Evolutionary conservation across 2,797 vertebrate species (phyloP).

Genomic region (Argya squamiceps): DNA sequence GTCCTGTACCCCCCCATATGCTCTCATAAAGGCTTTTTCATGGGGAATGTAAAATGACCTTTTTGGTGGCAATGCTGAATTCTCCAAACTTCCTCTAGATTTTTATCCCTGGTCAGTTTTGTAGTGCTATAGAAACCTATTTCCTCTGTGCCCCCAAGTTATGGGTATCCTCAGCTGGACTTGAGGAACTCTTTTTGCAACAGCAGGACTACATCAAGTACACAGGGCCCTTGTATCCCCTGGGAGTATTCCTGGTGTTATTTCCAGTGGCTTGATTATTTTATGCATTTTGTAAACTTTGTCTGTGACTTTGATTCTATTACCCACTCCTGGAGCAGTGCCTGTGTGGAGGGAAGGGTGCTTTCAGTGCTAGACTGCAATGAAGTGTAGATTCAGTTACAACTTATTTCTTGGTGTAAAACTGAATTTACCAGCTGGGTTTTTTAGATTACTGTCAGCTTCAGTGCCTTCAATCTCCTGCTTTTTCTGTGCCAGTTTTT

Average conservation of each 20-base stretch:
- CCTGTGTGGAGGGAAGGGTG: neutral
- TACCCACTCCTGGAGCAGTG: neutral
- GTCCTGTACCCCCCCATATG: fast-evolving
- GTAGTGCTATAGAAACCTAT: neutral
- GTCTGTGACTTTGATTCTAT: neutral
- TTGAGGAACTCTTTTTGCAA: neutral
- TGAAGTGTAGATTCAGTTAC: neutral
- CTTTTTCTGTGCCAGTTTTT: neutral
- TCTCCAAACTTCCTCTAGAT: neutral
- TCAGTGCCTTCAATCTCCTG: neutral
- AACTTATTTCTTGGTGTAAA: neutral
- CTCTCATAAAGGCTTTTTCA: neutral
- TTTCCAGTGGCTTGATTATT: neutral
- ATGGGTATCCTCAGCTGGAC: neutral
- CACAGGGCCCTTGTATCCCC: neutral
- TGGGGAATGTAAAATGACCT: neutral
- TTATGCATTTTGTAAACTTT: neutral
- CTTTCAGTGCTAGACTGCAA: neutral
- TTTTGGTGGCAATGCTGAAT: neutral
- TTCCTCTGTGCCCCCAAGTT: neutral
- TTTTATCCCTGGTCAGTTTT: neutral
- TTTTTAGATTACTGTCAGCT: constrained; percentile 10
- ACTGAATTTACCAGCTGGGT: neutral
- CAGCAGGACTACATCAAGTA: neutral
- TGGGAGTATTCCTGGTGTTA: neutral